These are phyloP conservation scores for Galerucella nymphaeae DNA, from an alignment of 2,888 invertebrate genomes.

Conservation along the genomic window DNA sequence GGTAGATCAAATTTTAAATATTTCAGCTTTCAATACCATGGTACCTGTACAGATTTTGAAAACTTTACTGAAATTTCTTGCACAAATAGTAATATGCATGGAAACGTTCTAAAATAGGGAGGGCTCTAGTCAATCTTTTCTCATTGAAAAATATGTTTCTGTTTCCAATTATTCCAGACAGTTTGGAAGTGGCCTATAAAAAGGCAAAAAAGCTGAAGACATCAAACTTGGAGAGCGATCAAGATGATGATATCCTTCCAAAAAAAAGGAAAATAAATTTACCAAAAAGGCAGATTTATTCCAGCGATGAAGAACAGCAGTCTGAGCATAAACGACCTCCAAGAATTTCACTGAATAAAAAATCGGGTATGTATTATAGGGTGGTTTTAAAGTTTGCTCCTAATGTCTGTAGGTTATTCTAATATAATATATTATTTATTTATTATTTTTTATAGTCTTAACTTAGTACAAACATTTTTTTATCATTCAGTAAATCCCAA, in stretches of 20 bases:
- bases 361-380: slow-evolving; percentile 14
- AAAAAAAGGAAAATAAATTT: slow-evolving; percentile 24
- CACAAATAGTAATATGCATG: slow-evolving; percentile 22
- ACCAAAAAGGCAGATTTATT: slow-evolving; percentile 19
- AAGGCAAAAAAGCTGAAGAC: slow-evolving; percentile 29
- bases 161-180: slow-evolving; percentile 22
- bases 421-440: slow-evolving; percentile 5
- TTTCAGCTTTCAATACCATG: slow-evolving; percentile 4
- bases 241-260: slow-evolving; percentile 27
- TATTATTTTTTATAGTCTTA: slow-evolving; percentile 5
- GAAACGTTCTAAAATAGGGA: slow-evolving; percentile 15
- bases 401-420: background rate
- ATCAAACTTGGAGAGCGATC: slow-evolving; percentile 25
- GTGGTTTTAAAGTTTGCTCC: slow-evolving; percentile 7
- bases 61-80: slow-evolving; percentile 25
- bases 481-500: slow-evolving; percentile 6
- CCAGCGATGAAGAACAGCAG: slow-evolving; percentile 25
- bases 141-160: slow-evolving; percentile 17
- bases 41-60: slow-evolving; percentile 15
- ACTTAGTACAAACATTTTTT: background rate
- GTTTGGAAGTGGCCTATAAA: slow-evolving; percentile 29
- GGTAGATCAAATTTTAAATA: slow-evolving; percentile 20
- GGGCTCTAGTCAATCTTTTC: slow-evolving; percentile 15
- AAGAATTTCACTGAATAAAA: slow-evolving; percentile 17
- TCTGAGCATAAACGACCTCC: slow-evolving; percentile 24